Evolutionary conservation across 2,797 vertebrate genomes (phyloP), one percentile per base, ranked within the genome.

Genomic region (Anguilla anguilla): DNA sequence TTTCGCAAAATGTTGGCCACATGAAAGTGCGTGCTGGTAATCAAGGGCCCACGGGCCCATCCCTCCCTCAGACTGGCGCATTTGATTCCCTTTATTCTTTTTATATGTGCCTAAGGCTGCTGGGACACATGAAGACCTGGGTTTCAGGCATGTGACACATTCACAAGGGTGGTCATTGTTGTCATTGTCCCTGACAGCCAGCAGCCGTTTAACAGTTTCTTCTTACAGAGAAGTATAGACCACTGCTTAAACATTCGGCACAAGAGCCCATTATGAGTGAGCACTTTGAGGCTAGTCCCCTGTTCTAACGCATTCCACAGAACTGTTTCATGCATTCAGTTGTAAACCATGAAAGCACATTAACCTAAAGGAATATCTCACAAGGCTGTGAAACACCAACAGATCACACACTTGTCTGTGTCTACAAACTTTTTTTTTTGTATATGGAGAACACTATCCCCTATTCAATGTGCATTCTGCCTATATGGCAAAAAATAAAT

Each of bases 11-110:
- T 88, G 91, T 92, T 93, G 94, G 94, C 95, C 95, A 96, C 96
- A 96, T 96, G 93, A 97, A 96, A 95, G 94, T 0, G 89, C 88
- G 88, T 92, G 93, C 90, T 91, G 91, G 91, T 91, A 93, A 93
- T 94, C 94, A 92, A 93, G 90, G 91, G 90, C 89, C 90, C 92
- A 90, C 88, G 94, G 93, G 94, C 94, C 92, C 93, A 93, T 92
- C 91, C 93, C 92, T 90, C 91, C 90, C 90, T 92, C 90, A 91
- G 90, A 94, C 92, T 94, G 69, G 35, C 81, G 85, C n/a, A 87
- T 94, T 92, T 87, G 88, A 88, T 91, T 89, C 94, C 90, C 86
- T 83, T 83, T 28, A 88, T 85, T 49, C 53, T 87, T 81, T 46
- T 25, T 13, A 59, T 46, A 46, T 35, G 86, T 10, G 86, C 88